Percentiles rank a stretch among this genome's conserved stretches.
These are phyloP conservation scores for Hydrotaea diabolus DNA, from an alignment of 2,888 invertebrate species.

Conservation along the genomic window DNA sequence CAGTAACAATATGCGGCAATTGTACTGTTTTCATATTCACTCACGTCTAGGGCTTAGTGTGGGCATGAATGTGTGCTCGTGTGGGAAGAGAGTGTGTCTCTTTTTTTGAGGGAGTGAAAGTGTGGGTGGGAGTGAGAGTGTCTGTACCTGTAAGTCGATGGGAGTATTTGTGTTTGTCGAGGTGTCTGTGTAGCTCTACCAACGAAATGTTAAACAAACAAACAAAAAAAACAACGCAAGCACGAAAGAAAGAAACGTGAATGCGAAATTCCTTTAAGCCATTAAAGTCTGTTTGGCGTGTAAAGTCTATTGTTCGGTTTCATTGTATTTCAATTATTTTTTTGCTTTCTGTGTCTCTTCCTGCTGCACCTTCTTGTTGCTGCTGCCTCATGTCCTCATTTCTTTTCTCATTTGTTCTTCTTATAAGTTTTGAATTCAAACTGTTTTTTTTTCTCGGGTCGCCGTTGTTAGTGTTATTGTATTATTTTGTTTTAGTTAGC, in stretches of 20 bases:
- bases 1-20: slow-evolving; percentile 32
- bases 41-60: background rate
- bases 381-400: slow-evolving; percentile 71
- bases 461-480: slow-evolving; percentile 9
- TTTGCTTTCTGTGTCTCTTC: background rate
- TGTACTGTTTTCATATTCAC: slow-evolving; percentile 14
- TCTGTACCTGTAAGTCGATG: background rate
- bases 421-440: slow-evolving; percentile 30
- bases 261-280: slow-evolving; percentile 31
- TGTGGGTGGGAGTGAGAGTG: background rate
- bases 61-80: background rate
- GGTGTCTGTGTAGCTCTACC: background rate
- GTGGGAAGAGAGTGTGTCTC: background rate
- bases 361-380: background rate
- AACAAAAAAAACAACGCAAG: background rate
- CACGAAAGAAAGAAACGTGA: background rate
- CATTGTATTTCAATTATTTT: slow-evolving; percentile 26
- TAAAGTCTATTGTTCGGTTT: slow-evolving; percentile 32
- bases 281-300: slow-evolving; percentile 32
- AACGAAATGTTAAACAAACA: slow-evolving; percentile 24
- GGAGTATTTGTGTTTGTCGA: background rate
- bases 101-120: slow-evolving; percentile 1
- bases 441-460: background rate
- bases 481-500: background rate
- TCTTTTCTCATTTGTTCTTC: slow-evolving; percentile 50